These are phyloP conservation scores for Necrosyrtes monachus DNA, from an alignment of 2,797 vertebrate genomes.

Conservation along the genomic window DNA sequence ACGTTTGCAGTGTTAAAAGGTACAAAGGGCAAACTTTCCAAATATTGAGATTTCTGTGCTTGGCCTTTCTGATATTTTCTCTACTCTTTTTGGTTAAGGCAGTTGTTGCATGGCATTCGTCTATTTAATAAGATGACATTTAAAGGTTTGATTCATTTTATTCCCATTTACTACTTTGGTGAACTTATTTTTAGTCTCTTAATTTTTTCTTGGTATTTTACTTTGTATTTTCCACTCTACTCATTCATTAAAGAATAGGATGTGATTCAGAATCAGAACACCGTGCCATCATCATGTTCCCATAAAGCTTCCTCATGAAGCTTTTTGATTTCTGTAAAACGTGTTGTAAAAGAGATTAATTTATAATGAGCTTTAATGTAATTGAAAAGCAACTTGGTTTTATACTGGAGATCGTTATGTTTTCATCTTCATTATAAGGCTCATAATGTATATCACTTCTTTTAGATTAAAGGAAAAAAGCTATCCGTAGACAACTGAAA, in stretches of 20 bases:
- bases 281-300: neutral
- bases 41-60: neutral
- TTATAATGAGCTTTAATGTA: neutral
- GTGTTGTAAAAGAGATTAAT: neutral
- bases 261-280: neutral
- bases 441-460: neutral
- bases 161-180: neutral
- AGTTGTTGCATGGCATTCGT: neutral
- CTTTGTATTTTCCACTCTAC: neutral
- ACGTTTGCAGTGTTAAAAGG: neutral
- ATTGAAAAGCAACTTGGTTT: neutral
- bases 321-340: neutral
- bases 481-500: neutral
- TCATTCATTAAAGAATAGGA: neutral
- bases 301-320: neutral
- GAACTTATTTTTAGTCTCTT: neutral
- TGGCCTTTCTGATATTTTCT: neutral
- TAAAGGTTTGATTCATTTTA: constrained; percentile 5
- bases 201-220: neutral
- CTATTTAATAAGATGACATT: neutral
- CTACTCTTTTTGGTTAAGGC: neutral
- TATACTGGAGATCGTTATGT: neutral
- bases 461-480: neutral
- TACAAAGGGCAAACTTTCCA: neutral
- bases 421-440: neutral